Evolutionary conservation across 2,113 vertebrate species (phyloP).

Genomic region (Notarius quadriscutis): DNA sequence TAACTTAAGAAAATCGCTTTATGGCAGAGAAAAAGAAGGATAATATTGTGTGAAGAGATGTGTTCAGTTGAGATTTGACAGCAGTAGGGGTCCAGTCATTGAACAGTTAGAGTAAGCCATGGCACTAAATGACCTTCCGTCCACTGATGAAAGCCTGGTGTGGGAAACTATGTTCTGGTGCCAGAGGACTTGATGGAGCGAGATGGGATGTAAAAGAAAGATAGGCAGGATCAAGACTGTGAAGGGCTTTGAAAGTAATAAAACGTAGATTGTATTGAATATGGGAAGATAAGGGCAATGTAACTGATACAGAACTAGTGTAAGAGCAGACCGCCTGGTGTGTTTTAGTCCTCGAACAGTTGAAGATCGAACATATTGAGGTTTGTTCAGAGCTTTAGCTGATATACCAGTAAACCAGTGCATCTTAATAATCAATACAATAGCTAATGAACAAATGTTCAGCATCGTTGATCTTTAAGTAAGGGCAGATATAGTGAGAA

Average conservation of each 20-base stretch:
- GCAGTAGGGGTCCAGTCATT: background rate
- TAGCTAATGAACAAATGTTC: background rate
- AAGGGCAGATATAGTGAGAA: background rate
- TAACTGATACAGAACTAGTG: background rate
- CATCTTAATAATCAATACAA: background rate
- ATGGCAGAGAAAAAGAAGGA: background rate
- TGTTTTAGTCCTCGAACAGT: background rate
- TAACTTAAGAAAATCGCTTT: background rate
- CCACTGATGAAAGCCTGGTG: background rate
- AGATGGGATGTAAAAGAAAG: slow-evolving; percentile 7
- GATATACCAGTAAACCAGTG: background rate
- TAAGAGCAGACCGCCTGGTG: background rate
- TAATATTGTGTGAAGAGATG: background rate
- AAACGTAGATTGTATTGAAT: background rate
- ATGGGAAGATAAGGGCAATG: background rate
- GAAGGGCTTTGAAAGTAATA: background rate
- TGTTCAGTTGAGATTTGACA: background rate
- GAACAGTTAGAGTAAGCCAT: background rate
- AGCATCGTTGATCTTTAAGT: background rate
- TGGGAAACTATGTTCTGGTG: slow-evolving; percentile 8
- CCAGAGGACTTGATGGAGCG: background rate
- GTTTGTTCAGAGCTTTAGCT: background rate
- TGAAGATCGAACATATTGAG: background rate
- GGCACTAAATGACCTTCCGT: background rate
- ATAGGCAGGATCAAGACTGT: background rate